These are phyloP conservation scores for Gadopsis marmoratus DNA, from an alignment of 2,797 vertebrate species.

Conservation along the genomic window DNA sequence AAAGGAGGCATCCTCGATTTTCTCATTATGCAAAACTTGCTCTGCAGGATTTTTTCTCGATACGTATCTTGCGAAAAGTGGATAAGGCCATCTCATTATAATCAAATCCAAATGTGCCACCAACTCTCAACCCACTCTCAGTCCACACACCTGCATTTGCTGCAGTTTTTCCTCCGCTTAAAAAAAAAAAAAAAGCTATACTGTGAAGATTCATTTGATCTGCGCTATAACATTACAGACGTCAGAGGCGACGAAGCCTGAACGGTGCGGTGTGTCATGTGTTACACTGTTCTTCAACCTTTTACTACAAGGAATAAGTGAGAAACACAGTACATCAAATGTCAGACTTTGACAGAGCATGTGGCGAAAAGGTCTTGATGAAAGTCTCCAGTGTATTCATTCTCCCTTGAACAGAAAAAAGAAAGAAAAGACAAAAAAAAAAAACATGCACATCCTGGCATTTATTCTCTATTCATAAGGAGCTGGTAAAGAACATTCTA, in stretches of 20 bases:
- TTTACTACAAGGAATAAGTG: conserved; percentile 58
- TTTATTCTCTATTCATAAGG: conserved; percentile 79
- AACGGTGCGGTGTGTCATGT: conserved; percentile 33
- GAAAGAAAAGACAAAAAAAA: conserved; percentile 24
- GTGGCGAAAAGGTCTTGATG: conserved; percentile 68
- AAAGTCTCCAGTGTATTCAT: conserved; percentile 64
- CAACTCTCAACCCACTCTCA: conserved; percentile 8
- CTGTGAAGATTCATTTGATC: neutral
- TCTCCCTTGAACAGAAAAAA: conserved; percentile 73
- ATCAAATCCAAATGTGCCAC: conserved; percentile 59
- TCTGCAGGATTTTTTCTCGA: conserved; percentile 51
- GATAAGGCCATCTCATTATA: conserved; percentile 60
- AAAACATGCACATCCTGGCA: conserved; percentile 74
- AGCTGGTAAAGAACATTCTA: conserved; percentile 72
- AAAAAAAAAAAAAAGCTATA: conserved; percentile 8
- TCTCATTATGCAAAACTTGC: conserved; percentile 61
- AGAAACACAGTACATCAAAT: conserved; percentile 65
- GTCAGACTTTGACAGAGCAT: conserved; percentile 57
- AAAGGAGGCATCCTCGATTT: conserved; percentile 47
- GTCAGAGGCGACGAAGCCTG: conserved; percentile 43
- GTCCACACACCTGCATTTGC: conserved; percentile 16
- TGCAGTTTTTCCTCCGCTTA: conserved; percentile 2
- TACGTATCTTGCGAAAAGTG: conserved; percentile 43
- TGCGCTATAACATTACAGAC: conserved; percentile 23
- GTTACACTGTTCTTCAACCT: conserved; percentile 55